Evolutionary conservation across 2,113 vertebrate species (phyloP).

Genomic region (Pteruthius melanotis): DNA sequence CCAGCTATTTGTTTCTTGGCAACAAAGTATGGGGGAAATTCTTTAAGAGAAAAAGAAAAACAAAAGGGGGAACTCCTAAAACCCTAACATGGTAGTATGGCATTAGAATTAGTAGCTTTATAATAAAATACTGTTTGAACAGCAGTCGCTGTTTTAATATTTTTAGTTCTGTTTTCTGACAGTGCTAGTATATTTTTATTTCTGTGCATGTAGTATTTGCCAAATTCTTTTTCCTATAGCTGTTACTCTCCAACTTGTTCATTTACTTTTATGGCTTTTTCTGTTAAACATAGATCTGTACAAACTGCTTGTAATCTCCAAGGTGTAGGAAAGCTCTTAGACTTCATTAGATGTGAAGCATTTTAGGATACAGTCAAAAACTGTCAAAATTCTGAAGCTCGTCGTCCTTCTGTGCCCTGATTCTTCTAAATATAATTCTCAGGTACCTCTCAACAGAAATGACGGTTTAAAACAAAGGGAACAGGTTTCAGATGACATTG

Average conservation of each 20-base stretch:
- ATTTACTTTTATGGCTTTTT: neutral
- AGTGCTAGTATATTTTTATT: neutral
- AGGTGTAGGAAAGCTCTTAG: neutral
- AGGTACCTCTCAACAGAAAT: slow-evolving; percentile 76
- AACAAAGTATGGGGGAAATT: too few species aligned
- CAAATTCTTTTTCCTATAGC: neutral
- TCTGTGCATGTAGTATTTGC: neutral
- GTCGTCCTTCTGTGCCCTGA: neutral
- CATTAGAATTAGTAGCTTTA: neutral
- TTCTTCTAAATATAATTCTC: neutral
- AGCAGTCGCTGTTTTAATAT: neutral
- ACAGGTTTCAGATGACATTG: slow-evolving; percentile 86
- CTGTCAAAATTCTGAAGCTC: neutral
- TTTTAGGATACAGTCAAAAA: neutral
- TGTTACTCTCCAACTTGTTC: neutral
- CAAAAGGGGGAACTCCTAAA: too few species aligned
- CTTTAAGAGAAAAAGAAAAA: too few species aligned
- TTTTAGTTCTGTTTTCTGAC: neutral
- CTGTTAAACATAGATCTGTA: neutral
- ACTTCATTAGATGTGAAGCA: neutral
- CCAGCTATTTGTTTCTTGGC: too few species aligned
- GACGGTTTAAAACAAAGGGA: slow-evolving; percentile 80
- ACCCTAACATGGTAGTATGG: neutral
- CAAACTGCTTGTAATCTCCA: neutral
- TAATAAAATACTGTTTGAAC: neutral